phyloP scores from a whole-genome alignment of 2,888 invertebrate species.

The Lasioglossum lativentre region DNA sequence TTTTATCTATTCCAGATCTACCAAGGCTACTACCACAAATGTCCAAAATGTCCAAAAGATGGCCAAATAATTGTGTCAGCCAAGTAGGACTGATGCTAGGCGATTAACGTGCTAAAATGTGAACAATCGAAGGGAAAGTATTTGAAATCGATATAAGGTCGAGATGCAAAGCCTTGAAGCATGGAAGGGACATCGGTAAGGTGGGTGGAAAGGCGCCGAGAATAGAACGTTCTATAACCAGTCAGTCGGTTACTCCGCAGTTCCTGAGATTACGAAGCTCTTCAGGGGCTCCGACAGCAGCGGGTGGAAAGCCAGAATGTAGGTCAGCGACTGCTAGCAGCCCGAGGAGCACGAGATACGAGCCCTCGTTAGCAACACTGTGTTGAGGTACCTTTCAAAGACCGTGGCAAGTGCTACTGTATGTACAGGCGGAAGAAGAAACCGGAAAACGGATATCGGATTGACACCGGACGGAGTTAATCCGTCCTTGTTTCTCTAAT shows the following conservation, averaged over 20 bases:
- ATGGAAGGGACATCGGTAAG: slow-evolving; percentile 67
- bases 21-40: no score
- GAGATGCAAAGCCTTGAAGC: slow-evolving; percentile 44
- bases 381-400: slow-evolving; percentile 47
- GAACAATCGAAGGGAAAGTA: neutral
- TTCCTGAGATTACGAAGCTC: slow-evolving; percentile 68
- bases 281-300: slow-evolving; percentile 54
- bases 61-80: neutral
- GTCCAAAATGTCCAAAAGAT: neutral
- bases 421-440: slow-evolving; percentile 47
- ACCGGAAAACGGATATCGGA: slow-evolving; percentile 58
- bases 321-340: slow-evolving; percentile 66
- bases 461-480: slow-evolving; percentile 40
- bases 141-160: slow-evolving; percentile 19
- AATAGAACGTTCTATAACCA: slow-evolving; percentile 66
- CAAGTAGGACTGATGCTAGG: neutral
- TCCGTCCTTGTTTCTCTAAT: slow-evolving; percentile 31
- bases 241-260: slow-evolving; percentile 60
- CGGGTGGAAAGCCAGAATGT: slow-evolving; percentile 67
- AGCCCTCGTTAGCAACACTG: slow-evolving; percentile 60
- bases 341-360: slow-evolving; percentile 47
- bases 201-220: slow-evolving; percentile 64
- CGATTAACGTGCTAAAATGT: neutral
- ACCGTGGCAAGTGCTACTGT: slow-evolving; percentile 43
- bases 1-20: no score